These are phyloP conservation scores for Labeo rohita DNA, from an alignment of 2,113 vertebrate species.

Conservation along the genomic window DNA sequence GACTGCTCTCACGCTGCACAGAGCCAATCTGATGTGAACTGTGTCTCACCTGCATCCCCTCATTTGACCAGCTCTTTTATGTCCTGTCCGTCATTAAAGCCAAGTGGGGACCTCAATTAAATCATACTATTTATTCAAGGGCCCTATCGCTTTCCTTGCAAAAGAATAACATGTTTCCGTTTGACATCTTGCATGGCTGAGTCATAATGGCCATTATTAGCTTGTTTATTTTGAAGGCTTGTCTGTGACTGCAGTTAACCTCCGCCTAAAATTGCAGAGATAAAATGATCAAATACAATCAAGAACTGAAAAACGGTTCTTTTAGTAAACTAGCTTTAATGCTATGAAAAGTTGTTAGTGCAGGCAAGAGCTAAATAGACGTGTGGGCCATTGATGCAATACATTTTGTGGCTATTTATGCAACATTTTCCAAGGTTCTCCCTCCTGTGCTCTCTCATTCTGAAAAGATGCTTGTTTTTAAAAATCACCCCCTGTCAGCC, in stretches of 20 bases:
- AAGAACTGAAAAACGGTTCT: not conserved
- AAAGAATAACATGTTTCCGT: constrained; percentile 16
- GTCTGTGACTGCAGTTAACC: constrained; percentile 36
- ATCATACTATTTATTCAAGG: constrained; percentile 28
- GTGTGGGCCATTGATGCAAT: not conserved
- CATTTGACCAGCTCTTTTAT: constrained; percentile 36
- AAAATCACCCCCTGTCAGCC: constrained; percentile 18
- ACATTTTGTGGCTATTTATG: not conserved
- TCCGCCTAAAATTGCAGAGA: constrained; percentile 35
- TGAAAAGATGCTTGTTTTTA: constrained; percentile 39
- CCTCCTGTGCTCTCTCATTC: not conserved
- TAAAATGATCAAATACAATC: not conserved
- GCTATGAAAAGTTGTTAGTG: not conserved
- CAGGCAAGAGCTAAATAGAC: not conserved
- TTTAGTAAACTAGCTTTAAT: constrained; percentile 7
- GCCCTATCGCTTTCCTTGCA: constrained; percentile 27
- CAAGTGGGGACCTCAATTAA: constrained; percentile 28
- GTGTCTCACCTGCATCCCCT: constrained; percentile 41
- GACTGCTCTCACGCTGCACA: constrained; percentile 15
- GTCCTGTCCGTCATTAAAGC: constrained; percentile 21
- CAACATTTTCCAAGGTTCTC: not conserved
- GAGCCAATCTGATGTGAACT: constrained; percentile 33
- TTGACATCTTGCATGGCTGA: constrained; percentile 22
- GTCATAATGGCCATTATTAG: constrained; percentile 35
- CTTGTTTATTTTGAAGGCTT: constrained; percentile 37